Evolutionary conservation across 2,797 vertebrate species (phyloP).

Genomic region (Huso huso): DNA sequence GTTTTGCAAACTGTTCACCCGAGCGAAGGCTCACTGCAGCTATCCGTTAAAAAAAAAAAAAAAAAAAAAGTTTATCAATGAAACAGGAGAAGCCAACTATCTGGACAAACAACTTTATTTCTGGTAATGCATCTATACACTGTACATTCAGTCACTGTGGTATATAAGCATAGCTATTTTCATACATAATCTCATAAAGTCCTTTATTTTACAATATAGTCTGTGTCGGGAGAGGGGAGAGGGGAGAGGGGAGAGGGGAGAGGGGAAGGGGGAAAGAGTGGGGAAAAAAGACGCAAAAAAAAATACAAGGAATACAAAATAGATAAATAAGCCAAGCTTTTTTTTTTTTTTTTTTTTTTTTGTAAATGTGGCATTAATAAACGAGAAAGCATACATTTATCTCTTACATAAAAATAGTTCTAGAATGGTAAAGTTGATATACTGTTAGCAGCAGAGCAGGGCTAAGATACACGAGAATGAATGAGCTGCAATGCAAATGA

Average conservation of each 20-base stretch:
- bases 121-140: conserved; percentile 95
- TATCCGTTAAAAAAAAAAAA: too few relatives aligned
- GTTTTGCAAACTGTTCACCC: too few relatives aligned
- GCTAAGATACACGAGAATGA: conserved; percentile 59
- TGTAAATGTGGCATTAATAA: conserved; percentile 87
- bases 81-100: conserved; percentile 34
- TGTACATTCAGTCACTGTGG: conserved; percentile 96
- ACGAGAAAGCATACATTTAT: conserved; percentile 87
- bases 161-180: conserved; percentile 92
- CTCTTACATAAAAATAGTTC: conserved; percentile 93
- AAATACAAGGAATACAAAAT: conserved; percentile 57
- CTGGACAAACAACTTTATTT: conserved; percentile 96
- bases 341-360: conserved; percentile 51
- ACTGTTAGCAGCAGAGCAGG: conserved; percentile 90
- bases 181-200: conserved; percentile 85
- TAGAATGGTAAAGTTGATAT: conserved; percentile 81
- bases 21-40: too few relatives aligned
- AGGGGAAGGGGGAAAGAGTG: too few relatives aligned
- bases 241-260: conserved; percentile 30
- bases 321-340: conserved; percentile 81
- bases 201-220: conserved; percentile 88
- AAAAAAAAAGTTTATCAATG: too few relatives aligned
- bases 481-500: conserved; percentile 46
- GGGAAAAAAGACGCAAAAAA: conserved; percentile 48
- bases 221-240: conserved; percentile 54